These are phyloP conservation scores for Morone chrysops DNA, from an alignment of 2,113 vertebrate genomes.

Conservation along the genomic window DNA sequence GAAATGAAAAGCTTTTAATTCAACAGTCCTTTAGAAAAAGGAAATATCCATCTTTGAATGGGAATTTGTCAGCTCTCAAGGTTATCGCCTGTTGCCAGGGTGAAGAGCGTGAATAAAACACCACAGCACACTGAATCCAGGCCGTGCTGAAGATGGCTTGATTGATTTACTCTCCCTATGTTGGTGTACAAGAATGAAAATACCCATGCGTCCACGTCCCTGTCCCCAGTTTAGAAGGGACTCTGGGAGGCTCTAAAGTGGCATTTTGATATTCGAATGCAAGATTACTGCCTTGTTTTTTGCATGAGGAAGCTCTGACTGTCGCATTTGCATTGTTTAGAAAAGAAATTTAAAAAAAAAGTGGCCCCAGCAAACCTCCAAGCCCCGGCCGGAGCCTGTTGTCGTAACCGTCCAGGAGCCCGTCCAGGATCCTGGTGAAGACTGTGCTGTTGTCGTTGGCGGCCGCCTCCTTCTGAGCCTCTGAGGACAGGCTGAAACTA, in stretches of 20 bases:
- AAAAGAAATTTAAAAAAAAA: not conserved
- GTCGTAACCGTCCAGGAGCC: slow-evolving; percentile 93
- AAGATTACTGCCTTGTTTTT: not conserved
- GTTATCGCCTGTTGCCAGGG: slow-evolving; percentile 76
- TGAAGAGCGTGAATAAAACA: slow-evolving; percentile 53
- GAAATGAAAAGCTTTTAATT: slow-evolving; percentile 45
- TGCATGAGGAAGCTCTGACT: not conserved
- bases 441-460: slow-evolving; percentile 93
- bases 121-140: slow-evolving; percentile 31
- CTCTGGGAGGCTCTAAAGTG: not conserved
- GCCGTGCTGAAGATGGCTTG: slow-evolving; percentile 17
- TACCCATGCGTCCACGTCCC: not conserved
- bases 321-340: too few relatives aligned
- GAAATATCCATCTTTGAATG: slow-evolving; percentile 49
- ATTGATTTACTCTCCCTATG: slow-evolving; percentile 44
- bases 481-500: slow-evolving; percentile 57
- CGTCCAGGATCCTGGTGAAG: slow-evolving; percentile 93
- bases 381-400: slow-evolving; percentile 91
- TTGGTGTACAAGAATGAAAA: not conserved
- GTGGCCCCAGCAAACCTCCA: slow-evolving; percentile 66
- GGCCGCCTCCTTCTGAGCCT: slow-evolving; percentile 65
- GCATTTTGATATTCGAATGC: not conserved
- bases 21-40: slow-evolving; percentile 1
- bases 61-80: slow-evolving; percentile 67
- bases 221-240: too few relatives aligned